Evolutionary conservation across 2,888 invertebrate species (phyloP).

Genomic region (Rugalucina vietnamica): DNA sequence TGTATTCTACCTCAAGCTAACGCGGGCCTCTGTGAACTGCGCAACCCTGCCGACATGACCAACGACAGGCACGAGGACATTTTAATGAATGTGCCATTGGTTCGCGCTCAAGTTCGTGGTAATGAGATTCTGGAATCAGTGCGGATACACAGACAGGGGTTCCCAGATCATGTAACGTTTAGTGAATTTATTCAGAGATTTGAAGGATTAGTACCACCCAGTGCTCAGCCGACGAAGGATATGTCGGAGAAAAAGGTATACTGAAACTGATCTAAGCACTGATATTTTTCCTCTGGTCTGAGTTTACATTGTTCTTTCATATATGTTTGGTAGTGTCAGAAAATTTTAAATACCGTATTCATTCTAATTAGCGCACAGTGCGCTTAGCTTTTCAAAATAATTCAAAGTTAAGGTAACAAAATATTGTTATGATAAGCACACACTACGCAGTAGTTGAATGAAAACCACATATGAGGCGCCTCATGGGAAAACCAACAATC

Average conservation of each 20-base stretch:
- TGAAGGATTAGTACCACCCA: slow-evolving; percentile 85
- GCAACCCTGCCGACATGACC: slow-evolving; percentile 68
- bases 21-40: slow-evolving; percentile 88
- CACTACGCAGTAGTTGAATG: too few species aligned
- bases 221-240: slow-evolving; percentile 64
- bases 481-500: too few species aligned
- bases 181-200: slow-evolving; percentile 95
- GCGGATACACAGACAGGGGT: slow-evolving; percentile 95
- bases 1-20: slow-evolving; percentile 92
- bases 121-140: slow-evolving; percentile 95
- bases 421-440: too few species aligned
- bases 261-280: too few species aligned
- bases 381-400: too few species aligned
- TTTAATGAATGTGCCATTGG: slow-evolving; percentile 92
- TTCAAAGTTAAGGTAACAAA: too few species aligned
- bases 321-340: too few species aligned
- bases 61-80: slow-evolving; percentile 78
- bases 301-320: too few species aligned
- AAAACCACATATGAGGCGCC: too few species aligned
- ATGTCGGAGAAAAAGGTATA: slow-evolving; percentile 79
- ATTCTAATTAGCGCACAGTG: too few species aligned
- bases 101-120: slow-evolving; percentile 92
- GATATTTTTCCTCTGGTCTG: too few species aligned
- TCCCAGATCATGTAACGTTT: slow-evolving; percentile 95
- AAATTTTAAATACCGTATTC: too few species aligned